phyloP scores from a whole-genome alignment of 2,888 invertebrate species.

The Nomada lathburiana region DNA sequence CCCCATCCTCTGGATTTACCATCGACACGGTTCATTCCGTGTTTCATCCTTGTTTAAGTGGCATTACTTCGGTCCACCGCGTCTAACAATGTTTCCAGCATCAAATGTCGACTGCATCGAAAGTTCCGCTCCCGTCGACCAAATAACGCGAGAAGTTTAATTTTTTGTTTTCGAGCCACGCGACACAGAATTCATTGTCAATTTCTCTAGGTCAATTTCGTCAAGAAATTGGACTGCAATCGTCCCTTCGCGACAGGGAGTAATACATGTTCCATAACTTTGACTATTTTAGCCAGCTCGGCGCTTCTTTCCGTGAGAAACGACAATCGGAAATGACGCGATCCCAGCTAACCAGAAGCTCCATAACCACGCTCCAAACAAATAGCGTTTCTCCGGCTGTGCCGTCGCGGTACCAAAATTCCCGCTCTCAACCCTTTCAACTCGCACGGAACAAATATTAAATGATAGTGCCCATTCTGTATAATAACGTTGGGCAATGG shows the following conservation, averaged over 20 bases:
- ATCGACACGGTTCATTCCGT: background rate
- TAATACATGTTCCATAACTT: constrained; percentile 55
- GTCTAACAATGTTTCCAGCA: background rate
- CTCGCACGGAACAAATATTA: constrained; percentile 39
- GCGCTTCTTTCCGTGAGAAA: constrained; percentile 72
- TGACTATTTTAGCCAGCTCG: constrained; percentile 18
- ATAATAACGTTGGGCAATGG: constrained; percentile 2
- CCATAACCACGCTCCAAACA: constrained; percentile 39
- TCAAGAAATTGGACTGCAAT: constrained; percentile 50
- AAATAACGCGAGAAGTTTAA: constrained; percentile 21
- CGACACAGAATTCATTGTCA: constrained; percentile 35
- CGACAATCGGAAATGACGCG: constrained; percentile 79
- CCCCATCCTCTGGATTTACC: background rate
- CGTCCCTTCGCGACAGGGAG: constrained; percentile 34
- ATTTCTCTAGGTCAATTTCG: constrained; percentile 54
- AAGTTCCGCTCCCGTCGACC: constrained; percentile 16
- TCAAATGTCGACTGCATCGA: background rate
- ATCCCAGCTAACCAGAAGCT: constrained; percentile 59
- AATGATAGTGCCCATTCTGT: constrained; percentile 24
- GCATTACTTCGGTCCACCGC: background rate
- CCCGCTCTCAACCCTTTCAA: constrained; percentile 2
- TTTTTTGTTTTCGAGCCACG: constrained; percentile 26
- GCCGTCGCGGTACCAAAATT: constrained; percentile 11
- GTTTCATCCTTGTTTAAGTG: background rate
- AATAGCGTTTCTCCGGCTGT: constrained; percentile 55